Conservation (phyloP, 2,797 vertebrate species). For the Bradypus variegatus region DNA sequence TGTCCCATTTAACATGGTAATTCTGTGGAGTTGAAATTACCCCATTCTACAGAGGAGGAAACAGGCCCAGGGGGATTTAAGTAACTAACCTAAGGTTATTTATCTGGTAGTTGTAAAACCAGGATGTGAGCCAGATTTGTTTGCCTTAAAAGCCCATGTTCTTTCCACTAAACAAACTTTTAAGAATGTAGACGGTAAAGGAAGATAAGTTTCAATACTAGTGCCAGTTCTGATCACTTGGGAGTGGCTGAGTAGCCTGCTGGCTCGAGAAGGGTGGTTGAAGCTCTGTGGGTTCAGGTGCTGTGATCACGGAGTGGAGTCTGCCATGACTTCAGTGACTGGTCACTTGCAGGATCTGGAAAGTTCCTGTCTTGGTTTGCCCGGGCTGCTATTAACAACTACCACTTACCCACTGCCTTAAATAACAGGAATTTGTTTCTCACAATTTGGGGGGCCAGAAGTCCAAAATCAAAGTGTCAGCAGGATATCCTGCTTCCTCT, state of each 20-base stretch:
- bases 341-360: neutral
- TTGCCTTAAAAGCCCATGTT: neutral
- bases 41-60: neutral
- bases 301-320: neutral
- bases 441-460: too few relatives aligned
- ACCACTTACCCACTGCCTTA: too few relatives aligned
- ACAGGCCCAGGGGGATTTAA: neutral
- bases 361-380: neutral
- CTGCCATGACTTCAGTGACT: neutral
- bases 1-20: neutral
- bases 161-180: neutral
- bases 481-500: too few relatives aligned
- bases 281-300: neutral
- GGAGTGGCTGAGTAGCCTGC: neutral
- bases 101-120: neutral
- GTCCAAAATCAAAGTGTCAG: too few relatives aligned
- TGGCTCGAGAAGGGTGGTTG: neutral
- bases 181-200: neutral
- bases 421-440: too few relatives aligned
- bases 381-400: too few relatives aligned
- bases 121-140: neutral
- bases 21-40: neutral
- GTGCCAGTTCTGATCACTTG: neutral
- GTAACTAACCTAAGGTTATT: neutral
- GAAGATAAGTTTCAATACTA: neutral